These are phyloP conservation scores for Monochamus alternatus DNA, from an alignment of 2,888 invertebrate species.

Conservation along the genomic window DNA sequence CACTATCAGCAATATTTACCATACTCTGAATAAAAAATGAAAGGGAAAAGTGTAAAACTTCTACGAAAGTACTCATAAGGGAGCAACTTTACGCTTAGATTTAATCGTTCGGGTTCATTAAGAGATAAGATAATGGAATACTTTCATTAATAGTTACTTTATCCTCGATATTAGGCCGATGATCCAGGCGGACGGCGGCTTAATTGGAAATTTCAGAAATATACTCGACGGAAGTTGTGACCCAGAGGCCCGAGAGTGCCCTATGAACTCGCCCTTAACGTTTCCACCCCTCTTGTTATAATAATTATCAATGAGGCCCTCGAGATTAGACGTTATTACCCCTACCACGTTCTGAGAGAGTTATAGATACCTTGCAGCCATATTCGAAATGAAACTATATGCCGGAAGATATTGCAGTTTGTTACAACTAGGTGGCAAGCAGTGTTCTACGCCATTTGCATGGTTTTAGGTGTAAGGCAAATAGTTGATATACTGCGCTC, in stretches of 20 bases:
- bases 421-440: constrained; percentile 35
- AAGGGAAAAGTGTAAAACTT: background rate
- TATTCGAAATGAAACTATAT: constrained; percentile 43
- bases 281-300: constrained; percentile 67
- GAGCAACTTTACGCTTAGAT: background rate
- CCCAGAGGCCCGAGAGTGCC: constrained; percentile 67
- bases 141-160: background rate
- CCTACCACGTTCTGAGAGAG: constrained; percentile 53
- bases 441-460: constrained; percentile 25
- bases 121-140: background rate
- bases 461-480: constrained; percentile 11
- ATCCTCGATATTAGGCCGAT: constrained; percentile 22
- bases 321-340: constrained; percentile 67
- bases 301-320: constrained; percentile 71
- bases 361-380: constrained; percentile 49
- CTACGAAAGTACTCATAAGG: no score
- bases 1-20: no score
- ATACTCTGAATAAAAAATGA: background rate
- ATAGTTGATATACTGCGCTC: constrained; percentile 2
- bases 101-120: background rate
- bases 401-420: constrained; percentile 35
- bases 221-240: constrained; percentile 58
- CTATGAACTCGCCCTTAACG: constrained; percentile 64
- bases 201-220: constrained; percentile 38
- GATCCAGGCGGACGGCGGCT: constrained; percentile 5